A percentile compares a stretch with the other conserved stretches of the same genome.
phyloP scores from a whole-genome alignment of 2,888 invertebrate species.

The Luffia ferchaultella region DNA sequence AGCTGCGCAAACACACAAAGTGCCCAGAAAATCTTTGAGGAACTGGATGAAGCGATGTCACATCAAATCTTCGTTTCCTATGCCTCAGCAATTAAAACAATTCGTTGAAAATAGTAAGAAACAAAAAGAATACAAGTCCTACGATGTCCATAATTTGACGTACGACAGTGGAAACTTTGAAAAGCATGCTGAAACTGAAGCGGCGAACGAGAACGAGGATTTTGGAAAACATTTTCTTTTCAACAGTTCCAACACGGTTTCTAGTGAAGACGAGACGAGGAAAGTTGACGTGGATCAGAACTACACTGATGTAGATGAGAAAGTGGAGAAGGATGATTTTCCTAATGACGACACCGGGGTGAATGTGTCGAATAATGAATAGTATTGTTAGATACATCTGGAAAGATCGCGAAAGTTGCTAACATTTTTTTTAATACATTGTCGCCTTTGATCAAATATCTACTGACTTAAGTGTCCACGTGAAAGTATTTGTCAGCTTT shows the following conservation, averaged over 20 bases:
- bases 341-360: background rate
- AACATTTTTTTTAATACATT: no score
- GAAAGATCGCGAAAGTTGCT: conserved; percentile 50
- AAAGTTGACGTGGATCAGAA: background rate
- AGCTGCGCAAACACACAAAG: conserved; percentile 67
- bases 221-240: conserved; percentile 54
- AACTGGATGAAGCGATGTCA: conserved; percentile 71
- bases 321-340: background rate
- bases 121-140: conserved; percentile 43
- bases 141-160: conserved; percentile 19
- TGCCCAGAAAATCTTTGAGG: conserved; percentile 66
- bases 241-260: conserved; percentile 23
- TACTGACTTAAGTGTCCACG: no score
- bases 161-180: conserved; percentile 17
- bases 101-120: conserved; percentile 63
- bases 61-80: conserved; percentile 66
- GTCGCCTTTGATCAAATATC: no score
- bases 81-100: conserved; percentile 65
- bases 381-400: conserved; percentile 29
- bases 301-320: background rate
- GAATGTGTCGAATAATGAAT: conserved; percentile 16
- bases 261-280: conserved; percentile 40
- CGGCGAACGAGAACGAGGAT: conserved; percentile 35
- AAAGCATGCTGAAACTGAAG: conserved; percentile 29
- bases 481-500: no score